Conservation (phyloP, 2,888 invertebrate species). For the Prenolepis imparis region DNA sequence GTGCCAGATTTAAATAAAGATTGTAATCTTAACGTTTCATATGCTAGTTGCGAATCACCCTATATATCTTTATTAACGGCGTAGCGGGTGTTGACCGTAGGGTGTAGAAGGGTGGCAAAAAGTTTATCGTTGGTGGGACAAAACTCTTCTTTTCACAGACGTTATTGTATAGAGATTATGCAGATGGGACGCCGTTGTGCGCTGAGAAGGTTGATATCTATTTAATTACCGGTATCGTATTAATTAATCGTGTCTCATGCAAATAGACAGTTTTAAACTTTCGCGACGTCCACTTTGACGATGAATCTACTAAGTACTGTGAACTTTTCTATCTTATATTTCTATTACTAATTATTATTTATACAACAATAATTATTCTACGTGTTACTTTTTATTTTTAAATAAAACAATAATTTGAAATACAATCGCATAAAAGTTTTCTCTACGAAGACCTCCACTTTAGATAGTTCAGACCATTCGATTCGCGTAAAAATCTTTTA, state of each 20-base stretch:
- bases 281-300: constrained; percentile 32
- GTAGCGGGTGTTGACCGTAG: constrained; percentile 42
- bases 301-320: neutral
- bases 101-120: constrained; percentile 60
- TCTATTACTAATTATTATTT: neutral
- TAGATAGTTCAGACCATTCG: neutral
- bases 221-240: constrained; percentile 80
- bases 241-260: constrained; percentile 67
- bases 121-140: constrained; percentile 60
- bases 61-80: constrained; percentile 28
- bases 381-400: neutral
- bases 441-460: neutral
- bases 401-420: neutral
- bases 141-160: constrained; percentile 62
- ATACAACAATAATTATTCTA: neutral
- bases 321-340: neutral
- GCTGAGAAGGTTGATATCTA: constrained; percentile 79
- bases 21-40: neutral
- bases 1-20: constrained; percentile 4
- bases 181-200: constrained; percentile 76
- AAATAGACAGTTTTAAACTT: constrained; percentile 40
- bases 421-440: neutral
- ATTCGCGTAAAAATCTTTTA: neutral
- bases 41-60: constrained; percentile 22
- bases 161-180: constrained; percentile 84